Evolutionary conservation across 2,113 vertebrate species (phyloP), one percentile per base, ranked within the genome.

Genomic region (Pampusana beccarii): DNA sequence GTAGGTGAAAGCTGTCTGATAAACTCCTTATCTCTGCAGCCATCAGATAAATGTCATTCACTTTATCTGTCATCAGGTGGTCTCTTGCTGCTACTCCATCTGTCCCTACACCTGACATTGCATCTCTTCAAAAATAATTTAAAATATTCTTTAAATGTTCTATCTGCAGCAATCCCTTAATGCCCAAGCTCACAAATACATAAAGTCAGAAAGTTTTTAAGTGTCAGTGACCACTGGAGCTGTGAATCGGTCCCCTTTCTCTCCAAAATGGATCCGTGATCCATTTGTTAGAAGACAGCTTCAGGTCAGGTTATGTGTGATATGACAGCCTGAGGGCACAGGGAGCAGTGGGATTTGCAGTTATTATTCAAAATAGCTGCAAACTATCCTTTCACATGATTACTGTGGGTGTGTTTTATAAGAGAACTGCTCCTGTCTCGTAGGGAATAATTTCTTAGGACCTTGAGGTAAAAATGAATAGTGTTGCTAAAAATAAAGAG

Each of bases 41-140:
- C 34, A 71, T 20, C 60, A 82, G 74, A 77, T 88, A 78, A 91
- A 85, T 42, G 85, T 42, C n/a, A 28, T 50, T 81, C 46, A 16
- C 64, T 80, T 90, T 73, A 70, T 78, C 79, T 85, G 36, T 58
- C 72, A 56, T 92, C 74, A 46, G 71, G 69, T 93, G 54, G n/a
- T 62, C 62, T 90, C 81, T 81, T 87, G 69, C 80, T 93, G 85
- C 81, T 89, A 73, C 88, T 85, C 85, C 62, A 73, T 94, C 93
- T 96, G 85, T 77, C 62, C 66, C 62, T 26, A 60, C 0, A 46
- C 54, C 81, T 93, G 84, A 85, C 74, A 42, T 24, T 60, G 58
- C 54, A 53, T 10, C 11, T 19, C 57, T 72, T 93, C 26, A 66
- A 70, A 88, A 85, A 38, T 34, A 62, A 9, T 81, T 69, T 0